These are phyloP conservation scores for Pangasius djambal DNA, from an alignment of 2,797 vertebrate genomes.

Conservation along the genomic window DNA sequence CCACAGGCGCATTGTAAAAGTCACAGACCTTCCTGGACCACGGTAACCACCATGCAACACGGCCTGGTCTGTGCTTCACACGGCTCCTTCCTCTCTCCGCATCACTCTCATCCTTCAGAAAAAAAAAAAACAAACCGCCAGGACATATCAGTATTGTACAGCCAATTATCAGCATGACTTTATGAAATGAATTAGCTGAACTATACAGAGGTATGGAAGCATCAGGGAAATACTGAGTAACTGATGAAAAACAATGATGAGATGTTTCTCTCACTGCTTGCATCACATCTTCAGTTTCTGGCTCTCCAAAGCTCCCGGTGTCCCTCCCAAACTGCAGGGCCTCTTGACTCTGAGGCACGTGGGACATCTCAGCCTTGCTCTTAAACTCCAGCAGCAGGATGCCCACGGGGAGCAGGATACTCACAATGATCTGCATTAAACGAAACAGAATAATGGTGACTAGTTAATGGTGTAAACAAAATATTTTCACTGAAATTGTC, in stretches of 20 bases:
- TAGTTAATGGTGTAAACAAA: not conserved
- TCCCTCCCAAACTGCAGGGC: constrained; percentile 81
- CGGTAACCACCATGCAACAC: constrained; percentile 66
- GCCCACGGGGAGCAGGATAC: constrained; percentile 89
- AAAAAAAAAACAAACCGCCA: not conserved
- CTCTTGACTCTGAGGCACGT: constrained; percentile 91
- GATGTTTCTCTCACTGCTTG: constrained; percentile 45
- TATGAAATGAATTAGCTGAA: not conserved
- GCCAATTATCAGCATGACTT: not conserved
- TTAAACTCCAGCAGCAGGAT: constrained; percentile 95
- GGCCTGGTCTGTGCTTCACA: constrained; percentile 59
- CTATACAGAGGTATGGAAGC: not conserved
- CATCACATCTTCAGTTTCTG: constrained; percentile 7
- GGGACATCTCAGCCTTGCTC: constrained; percentile 97
- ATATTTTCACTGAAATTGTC: not conserved
- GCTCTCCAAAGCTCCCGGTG: constrained; percentile 42
- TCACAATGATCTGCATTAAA: constrained; percentile 83
- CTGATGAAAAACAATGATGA: not conserved
- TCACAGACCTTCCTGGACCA: constrained; percentile 85
- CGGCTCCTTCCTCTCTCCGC: constrained; percentile 76
- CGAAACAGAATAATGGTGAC: not conserved
- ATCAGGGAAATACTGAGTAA: not conserved
- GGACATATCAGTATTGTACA: not conserved
- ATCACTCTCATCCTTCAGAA: constrained; percentile 75
- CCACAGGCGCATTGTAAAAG: constrained; percentile 95